phyloP scores from a whole-genome alignment of 2,797 vertebrate species.

The Menidia menidia region DNA sequence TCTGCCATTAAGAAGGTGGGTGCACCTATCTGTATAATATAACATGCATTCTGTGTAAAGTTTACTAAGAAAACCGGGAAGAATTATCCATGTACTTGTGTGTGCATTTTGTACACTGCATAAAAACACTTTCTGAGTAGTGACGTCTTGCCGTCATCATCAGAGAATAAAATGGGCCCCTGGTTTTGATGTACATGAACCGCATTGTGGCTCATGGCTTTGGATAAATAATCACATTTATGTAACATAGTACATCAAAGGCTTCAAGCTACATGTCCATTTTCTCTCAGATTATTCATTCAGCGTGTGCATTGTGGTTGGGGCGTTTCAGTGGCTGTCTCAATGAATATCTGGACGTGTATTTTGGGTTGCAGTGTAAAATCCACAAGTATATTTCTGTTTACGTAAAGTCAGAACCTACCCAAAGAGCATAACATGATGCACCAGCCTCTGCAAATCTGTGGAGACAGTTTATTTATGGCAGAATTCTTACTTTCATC shows the following conservation, averaged over 20 bases:
- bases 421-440: background rate
- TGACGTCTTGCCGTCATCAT: slow-evolving; percentile 38
- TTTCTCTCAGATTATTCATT: slow-evolving; percentile 33
- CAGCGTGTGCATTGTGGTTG: slow-evolving; percentile 16
- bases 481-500: too few relatives aligned
- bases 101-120: background rate
- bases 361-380: background rate
- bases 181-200: slow-evolving; percentile 50
- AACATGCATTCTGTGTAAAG: slow-evolving; percentile 2
- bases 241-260: slow-evolving; percentile 53
- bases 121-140: background rate
- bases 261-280: slow-evolving; percentile 22
- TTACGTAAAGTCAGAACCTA: background rate
- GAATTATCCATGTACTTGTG: background rate
- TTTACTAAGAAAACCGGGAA: slow-evolving; percentile 5
- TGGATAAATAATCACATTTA: slow-evolving; percentile 61
- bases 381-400: background rate
- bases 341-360: slow-evolving; percentile 5
- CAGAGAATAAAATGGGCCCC: slow-evolving; percentile 33
- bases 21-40: slow-evolving; percentile 23
- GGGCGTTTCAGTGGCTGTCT: slow-evolving; percentile 10
- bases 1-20: background rate
- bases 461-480: background rate
- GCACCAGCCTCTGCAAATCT: background rate
- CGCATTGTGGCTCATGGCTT: slow-evolving; percentile 46